Percentiles rank a stretch among this genome's conserved stretches.
These are phyloP conservation scores for Pygoscelis antarcticus DNA, from an alignment of 2,113 vertebrate species.

Conservation along the genomic window DNA sequence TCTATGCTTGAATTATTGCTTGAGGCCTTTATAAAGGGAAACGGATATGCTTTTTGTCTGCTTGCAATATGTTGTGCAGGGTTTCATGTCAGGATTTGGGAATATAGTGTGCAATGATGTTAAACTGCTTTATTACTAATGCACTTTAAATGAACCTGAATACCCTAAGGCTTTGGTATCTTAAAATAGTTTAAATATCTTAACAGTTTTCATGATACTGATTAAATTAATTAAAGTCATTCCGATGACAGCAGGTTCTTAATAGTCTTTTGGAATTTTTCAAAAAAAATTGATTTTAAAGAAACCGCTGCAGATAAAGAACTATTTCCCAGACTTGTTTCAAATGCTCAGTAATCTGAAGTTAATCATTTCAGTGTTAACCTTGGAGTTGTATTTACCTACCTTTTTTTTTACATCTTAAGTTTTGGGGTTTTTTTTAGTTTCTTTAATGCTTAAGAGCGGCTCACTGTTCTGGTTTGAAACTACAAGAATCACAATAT, in stretches of 20 bases:
- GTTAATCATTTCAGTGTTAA: background rate
- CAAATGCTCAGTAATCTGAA: background rate
- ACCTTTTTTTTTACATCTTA: background rate
- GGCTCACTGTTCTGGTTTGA: background rate
- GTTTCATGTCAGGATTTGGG: background rate
- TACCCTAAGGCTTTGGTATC: background rate
- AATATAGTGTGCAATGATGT: background rate
- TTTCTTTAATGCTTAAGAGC: background rate
- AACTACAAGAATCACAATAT: background rate
- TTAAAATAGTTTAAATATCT: conserved; percentile 7
- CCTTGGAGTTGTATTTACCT: background rate
- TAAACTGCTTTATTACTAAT: conserved; percentile 29
- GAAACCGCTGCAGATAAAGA: background rate
- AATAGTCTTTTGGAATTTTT: background rate
- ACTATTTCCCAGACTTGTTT: background rate
- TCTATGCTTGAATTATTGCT: background rate
- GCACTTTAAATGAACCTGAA: conserved; percentile 38
- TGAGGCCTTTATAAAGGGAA: background rate
- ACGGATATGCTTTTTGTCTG: background rate
- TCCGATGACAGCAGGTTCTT: background rate
- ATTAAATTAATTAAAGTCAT: conserved; percentile 35
- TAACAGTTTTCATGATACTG: background rate
- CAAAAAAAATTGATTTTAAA: background rate
- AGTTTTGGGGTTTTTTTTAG: background rate
- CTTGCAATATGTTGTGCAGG: background rate